phyloP scores from a whole-genome alignment of 2,797 vertebrate species.

The Masticophis lateralis region DNA sequence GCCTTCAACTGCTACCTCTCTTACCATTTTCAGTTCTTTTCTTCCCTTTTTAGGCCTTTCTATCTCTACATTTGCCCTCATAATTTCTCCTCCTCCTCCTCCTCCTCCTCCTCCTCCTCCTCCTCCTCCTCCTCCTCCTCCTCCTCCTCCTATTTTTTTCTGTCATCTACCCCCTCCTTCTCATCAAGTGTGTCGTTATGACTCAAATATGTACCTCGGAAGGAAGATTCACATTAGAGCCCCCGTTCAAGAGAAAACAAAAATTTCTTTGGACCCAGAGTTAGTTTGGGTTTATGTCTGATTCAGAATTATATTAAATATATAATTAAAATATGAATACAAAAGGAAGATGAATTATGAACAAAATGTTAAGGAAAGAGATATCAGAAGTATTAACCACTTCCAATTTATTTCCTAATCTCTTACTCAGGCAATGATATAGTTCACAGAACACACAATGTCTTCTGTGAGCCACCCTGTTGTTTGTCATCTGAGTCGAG shows the following conservation, averaged over 20 bases:
- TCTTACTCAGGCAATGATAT: neutral
- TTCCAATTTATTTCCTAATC: slow-evolving; percentile 8
- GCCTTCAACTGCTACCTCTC: neutral
- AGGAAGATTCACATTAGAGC: neutral
- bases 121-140: neutral
- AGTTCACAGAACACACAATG: neutral
- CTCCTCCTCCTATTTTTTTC: neutral
- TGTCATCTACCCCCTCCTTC: neutral
- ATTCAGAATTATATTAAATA: neutral
- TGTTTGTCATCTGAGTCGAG: neutral
- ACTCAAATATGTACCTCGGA: neutral
- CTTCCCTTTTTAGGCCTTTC: neutral
- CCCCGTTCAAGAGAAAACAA: neutral
- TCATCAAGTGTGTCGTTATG: neutral
- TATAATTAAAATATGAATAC: neutral
- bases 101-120: neutral
- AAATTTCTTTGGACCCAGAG: neutral
- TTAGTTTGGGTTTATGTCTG: neutral
- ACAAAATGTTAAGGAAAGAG: slow-evolving; percentile 1
- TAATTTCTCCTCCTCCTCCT: neutral
- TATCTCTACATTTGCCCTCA: neutral
- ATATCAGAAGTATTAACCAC: neutral
- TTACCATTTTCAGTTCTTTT: neutral
- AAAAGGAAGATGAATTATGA: neutral
- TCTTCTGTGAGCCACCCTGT: neutral